Evolutionary conservation across 2,797 vertebrate genomes (phyloP), one percentile per base, ranked within the genome.

Genomic region (Cynopterus sphinx): DNA sequence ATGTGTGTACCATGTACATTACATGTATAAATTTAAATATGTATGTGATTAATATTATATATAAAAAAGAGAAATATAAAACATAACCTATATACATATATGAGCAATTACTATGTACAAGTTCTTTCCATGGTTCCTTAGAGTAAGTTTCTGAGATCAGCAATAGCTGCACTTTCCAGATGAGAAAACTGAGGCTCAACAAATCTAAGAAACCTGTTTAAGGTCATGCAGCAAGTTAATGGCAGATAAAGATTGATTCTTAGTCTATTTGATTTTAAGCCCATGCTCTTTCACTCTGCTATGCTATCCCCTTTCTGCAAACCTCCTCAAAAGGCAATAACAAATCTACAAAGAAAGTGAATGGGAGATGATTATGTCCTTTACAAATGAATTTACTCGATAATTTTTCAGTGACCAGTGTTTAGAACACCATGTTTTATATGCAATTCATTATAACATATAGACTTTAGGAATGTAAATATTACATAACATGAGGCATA

Each of bases 301-400:
- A 2, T 57, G 8, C 24, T 61, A 26, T 59, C 1, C 15, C 6
- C 9, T 94, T 93, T 77, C 28, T 82, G 53, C 10, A 91, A 55
- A 63, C 55, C 73, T 57, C 24, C 41, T 81, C 59, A 81, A 46
- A 19, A 95, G 21, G 28, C 3, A 59, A 36, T 15, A 61, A 61
- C 8, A 90, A 9, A 91, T 82, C 49, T 51, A 78, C 28, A 43
- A 57, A 43, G 10, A 55, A 85, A 77, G 33, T 73, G 68, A 81
- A 75, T 78, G 61, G 90, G 19, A 79, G 9, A 4, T 41, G 36
- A 71, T 73, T 87, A 67, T 51, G 85, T 92, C 17, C 22, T 95
- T 95, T 92, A 73, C 13, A 91, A 79, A 86, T 65, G 31, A 87
- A 87, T 79, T 78, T 12, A n/a, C n/a, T 71, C 28, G 53, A 86